Evolutionary conservation across 92 coral and sea anemone genomes (phyloP).

Genomic region (Virgularia gustaviana): DNA sequence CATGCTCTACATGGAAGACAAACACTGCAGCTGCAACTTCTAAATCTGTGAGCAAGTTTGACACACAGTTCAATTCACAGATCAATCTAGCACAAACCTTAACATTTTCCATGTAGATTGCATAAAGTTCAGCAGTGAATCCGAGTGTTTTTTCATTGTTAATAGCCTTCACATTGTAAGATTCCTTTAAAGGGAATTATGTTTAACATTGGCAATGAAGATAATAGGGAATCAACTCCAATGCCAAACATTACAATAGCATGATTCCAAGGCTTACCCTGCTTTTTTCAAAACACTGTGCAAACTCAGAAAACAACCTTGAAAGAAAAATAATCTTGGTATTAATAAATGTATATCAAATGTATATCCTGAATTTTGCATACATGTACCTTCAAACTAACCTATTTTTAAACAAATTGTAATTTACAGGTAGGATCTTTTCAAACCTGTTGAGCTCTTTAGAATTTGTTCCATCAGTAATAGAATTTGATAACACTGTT

Average conservation of each 20-base stretch:
- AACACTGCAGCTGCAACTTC: not conserved
- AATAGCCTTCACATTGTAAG: slow-evolving; percentile 75
- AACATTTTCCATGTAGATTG: slow-evolving; percentile 84
- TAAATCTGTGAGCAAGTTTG: not conserved
- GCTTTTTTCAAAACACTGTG: slow-evolving; percentile 20
- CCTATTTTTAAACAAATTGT: not conserved
- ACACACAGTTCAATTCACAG: not conserved
- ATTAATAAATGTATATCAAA: not conserved
- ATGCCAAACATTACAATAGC: no score
- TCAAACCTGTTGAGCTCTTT: slow-evolving; percentile 28
- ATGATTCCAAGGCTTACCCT: slow-evolving; percentile 10
- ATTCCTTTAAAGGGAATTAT: slow-evolving; percentile 62
- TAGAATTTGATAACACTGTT: not conserved
- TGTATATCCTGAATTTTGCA: not conserved
- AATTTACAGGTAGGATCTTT: not conserved
- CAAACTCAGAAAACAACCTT: slow-evolving; percentile 10
- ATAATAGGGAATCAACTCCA: no score
- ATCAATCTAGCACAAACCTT: slow-evolving; percentile 50
- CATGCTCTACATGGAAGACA: slow-evolving; percentile 58
- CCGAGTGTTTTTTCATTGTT: slow-evolving; percentile 93
- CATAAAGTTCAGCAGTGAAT: slow-evolving; percentile 75
- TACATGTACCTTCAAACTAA: not conserved
- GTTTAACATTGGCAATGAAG: no score
- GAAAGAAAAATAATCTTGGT: not conserved
- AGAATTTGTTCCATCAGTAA: slow-evolving; percentile 18